Percentiles rank a stretch among this genome's conserved stretches.
Conservation (phyloP, 2,113 vertebrate species). For the Alethe castanea region DNA sequence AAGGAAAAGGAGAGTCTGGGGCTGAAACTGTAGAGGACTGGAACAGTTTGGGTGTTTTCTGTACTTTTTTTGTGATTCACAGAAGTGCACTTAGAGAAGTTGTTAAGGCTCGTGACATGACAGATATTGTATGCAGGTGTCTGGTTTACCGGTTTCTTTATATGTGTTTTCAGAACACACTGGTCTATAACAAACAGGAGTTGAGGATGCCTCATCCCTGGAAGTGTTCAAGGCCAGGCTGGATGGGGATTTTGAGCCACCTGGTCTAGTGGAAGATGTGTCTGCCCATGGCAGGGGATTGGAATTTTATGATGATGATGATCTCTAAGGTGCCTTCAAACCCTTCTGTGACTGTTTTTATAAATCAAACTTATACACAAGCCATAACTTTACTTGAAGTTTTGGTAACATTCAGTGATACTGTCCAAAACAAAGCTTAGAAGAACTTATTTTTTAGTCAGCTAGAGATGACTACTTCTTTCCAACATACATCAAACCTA, state of each 20-base stretch:
- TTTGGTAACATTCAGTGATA: not conserved
- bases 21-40: not conserved
- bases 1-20: not conserved
- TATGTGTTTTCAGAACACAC: not conserved
- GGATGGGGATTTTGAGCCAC: not conserved
- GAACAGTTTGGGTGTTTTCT: not conserved
- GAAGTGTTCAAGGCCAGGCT: not conserved
- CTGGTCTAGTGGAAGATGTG: not conserved
- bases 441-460: not conserved
- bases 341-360: not conserved
- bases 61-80: not conserved
- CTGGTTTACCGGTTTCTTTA: not conserved
- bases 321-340: not conserved
- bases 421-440: not conserved
- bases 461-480: not conserved
- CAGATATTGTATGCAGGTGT: not conserved
- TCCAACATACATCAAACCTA: not conserved
- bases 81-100: not conserved
- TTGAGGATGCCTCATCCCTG: not conserved
- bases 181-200: rapidly evolving
- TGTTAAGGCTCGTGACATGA: not conserved
- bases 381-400: not conserved
- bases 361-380: not conserved
- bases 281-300: not conserved
- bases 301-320: not conserved